Evolutionary conservation across 1,140 invertebrate genomes (phyloP), one percentile per base, ranked within the genome.

Genomic region (Coenobita brevimanus): DNA sequence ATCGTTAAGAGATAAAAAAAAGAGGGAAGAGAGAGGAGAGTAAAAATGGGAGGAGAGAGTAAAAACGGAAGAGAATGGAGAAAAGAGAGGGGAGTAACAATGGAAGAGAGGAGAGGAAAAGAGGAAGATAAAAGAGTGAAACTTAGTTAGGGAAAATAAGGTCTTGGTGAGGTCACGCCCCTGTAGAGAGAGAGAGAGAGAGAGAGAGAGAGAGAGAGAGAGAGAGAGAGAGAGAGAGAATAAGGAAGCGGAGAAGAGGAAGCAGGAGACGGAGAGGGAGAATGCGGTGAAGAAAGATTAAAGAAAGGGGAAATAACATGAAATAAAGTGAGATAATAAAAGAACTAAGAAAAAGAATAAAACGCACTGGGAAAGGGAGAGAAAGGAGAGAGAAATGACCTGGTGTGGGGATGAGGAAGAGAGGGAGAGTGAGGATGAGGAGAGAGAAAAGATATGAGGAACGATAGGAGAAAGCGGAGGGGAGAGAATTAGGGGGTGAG

Each of bases 321-420:
- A 30, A 71, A 38, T 30, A 71, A 17, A 30, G 17, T 17, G 69
- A 71, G 69, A 38, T 36, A 38, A 38, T 27, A 30, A 30, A 30
- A 38, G 69, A 71, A 30, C 17, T 17, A 30, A 3, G 33, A 30
- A 30, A 36, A 38, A 30, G 38, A 33, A 8, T 10, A 24, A n/a
- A 10, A 24, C n/a, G n/a, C 6, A 67, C n/a, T 33, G n/a, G 3
- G 15, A 71, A 38, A 38, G 38, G 69, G 69, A 36, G 33, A 38
- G 38, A 30, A 38, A 71, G 69, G 69, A 71, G 69, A 38, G 38
- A 38, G 69, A 71, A 38, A 17, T 17, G 69, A 38, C n/a, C 15
- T 30, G 38, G 69, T n/a, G 30, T n/a, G 62, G 30, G 62, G 62
- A 64, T n/a, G 62, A 64, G 62, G 62, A 64, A 30, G 62, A 64